Evolutionary conservation across 2,888 invertebrate genomes (phyloP).

Genomic region (Drosophila tripunctata): DNA sequence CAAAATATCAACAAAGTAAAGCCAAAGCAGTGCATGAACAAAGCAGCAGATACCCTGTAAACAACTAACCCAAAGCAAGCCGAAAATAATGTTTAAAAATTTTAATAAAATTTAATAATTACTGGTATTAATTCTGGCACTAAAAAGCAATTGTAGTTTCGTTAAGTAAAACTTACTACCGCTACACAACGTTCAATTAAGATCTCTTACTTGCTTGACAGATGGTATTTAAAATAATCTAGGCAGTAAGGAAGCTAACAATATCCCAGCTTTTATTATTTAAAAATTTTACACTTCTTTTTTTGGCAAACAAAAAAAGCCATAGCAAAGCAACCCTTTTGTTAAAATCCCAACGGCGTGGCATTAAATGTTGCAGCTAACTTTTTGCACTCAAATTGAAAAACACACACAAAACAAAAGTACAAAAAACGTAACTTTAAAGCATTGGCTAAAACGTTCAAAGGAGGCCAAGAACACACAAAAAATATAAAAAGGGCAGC

Average conservation of each 20-base stretch:
- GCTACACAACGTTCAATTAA: too few relatives aligned
- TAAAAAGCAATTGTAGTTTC: too few relatives aligned
- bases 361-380: conserved; percentile 4
- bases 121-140: too few relatives aligned
- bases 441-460: conserved; percentile 48
- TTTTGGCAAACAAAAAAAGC: too few relatives aligned
- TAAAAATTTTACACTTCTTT: too few relatives aligned
- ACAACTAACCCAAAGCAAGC: background rate
- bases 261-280: too few relatives aligned
- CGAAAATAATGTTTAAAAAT: too few relatives aligned
- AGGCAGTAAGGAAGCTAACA: background rate
- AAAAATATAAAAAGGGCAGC: conserved; percentile 41
- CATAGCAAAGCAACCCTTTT: background rate
- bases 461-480: conserved; percentile 33
- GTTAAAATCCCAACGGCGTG: background rate
- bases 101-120: too few relatives aligned
- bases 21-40: background rate
- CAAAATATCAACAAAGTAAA: conserved; percentile 24
- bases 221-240: background rate
- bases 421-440: conserved; percentile 34
- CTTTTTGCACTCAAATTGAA: conserved; percentile 18
- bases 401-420: conserved; percentile 30
- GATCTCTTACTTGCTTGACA: too few relatives aligned
- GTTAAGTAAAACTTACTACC: too few relatives aligned
- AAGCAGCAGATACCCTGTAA: conserved; percentile 12